Percentiles rank a stretch among this genome's conserved stretches.
Conservation (phyloP, 35 echinoderm and acorn worm genomes). For the Apostichopus parvimensis region DNA sequence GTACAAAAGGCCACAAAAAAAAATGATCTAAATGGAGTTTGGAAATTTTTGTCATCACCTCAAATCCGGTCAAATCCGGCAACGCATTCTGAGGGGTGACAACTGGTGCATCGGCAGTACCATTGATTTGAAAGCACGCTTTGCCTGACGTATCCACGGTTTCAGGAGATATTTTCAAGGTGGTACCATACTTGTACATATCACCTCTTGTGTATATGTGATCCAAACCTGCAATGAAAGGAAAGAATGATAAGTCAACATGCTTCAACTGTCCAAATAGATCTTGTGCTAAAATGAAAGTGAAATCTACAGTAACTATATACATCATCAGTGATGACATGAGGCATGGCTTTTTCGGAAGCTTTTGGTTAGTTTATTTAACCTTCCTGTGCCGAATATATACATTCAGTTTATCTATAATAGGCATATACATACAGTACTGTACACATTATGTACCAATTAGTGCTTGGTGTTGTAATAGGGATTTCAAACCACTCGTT, state of each 20-base stretch:
- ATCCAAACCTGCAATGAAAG: slow-evolving; percentile 68
- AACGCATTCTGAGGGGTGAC: slow-evolving; percentile 62
- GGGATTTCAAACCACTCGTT: too few relatives aligned
- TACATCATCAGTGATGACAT: too few relatives aligned
- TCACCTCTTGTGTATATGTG: slow-evolving; percentile 67
- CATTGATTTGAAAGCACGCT: slow-evolving; percentile 76
- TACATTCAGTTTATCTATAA: too few relatives aligned
- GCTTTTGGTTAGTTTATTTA: too few relatives aligned
- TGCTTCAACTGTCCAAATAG: too few relatives aligned
- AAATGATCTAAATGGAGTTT: not conserved
- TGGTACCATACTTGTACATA: slow-evolving; percentile 47
- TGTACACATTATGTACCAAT: too few relatives aligned
- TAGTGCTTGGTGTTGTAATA: too few relatives aligned
- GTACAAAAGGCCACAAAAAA: not conserved
- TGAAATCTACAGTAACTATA: too few relatives aligned
- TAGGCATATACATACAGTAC: too few relatives aligned
- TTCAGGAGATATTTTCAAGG: slow-evolving; percentile 73
- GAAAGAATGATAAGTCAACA: not conserved
- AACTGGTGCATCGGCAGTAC: slow-evolving; percentile 40
- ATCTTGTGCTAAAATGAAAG: too few relatives aligned
- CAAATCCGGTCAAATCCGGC: slow-evolving; percentile 73
- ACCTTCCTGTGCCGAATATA: too few relatives aligned
- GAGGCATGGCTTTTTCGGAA: too few relatives aligned
- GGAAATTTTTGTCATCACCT: slow-evolving; percentile 22
- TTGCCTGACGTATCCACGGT: slow-evolving; percentile 5